These are phyloP conservation scores for Acrocephalus scirpaceus DNA, from an alignment of 2,797 vertebrate genomes.

Conservation along the genomic window DNA sequence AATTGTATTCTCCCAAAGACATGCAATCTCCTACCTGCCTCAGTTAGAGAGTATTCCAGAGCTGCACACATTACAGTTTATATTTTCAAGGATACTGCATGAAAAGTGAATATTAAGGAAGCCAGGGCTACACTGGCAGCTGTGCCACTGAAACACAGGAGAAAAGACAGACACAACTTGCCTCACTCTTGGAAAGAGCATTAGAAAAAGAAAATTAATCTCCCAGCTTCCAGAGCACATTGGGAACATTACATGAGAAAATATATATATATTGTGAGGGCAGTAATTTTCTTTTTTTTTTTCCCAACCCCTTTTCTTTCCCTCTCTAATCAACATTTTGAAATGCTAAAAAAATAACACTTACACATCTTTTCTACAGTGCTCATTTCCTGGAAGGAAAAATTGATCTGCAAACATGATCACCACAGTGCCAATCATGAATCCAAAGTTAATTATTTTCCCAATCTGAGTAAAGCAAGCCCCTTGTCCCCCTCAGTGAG, in stretches of 20 bases:
- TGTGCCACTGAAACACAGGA: neutral
- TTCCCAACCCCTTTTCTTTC: neutral
- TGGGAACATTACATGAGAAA: neutral
- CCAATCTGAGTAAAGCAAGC: neutral
- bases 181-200: neutral
- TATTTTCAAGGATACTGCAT: neutral
- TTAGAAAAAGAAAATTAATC: neutral
- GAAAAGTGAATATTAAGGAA: neutral
- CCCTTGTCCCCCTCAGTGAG: neutral
- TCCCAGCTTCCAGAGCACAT: neutral
- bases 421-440: neutral
- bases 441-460: neutral
- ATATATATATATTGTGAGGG: neutral
- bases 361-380: conserved; percentile 18
- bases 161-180: neutral
- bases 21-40: neutral
- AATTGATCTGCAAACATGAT: neutral
- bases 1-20: neutral
- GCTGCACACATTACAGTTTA: neutral
- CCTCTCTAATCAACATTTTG: neutral
- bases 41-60: neutral
- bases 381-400: conserved; percentile 26
- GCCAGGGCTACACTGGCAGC: neutral
- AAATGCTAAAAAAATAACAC: neutral
- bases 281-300: neutral